Evolutionary conservation across 2,797 vertebrate species (phyloP), one percentile per base, ranked within the genome.

Genomic region (Lepus oiostolus): DNA sequence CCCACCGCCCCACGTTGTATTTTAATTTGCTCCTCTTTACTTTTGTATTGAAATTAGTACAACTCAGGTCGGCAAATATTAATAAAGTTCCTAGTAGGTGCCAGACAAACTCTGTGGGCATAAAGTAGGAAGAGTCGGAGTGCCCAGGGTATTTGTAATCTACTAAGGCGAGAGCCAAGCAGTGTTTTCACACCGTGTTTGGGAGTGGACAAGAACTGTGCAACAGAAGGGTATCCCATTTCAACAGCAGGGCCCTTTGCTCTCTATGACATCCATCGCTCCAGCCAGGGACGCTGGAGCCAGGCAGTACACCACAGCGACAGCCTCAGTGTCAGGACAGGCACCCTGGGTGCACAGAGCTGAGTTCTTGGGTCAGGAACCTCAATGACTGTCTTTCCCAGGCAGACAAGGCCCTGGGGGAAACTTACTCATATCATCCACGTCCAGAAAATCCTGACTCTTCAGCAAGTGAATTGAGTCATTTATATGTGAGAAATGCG

Each of bases 11-110:
- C 22, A 32, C 3, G 30, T 90, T 14, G 26, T 67, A 72, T 47
- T 92, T 62, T 85, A 71, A 82, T 85, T 54, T 76, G 60, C 6
- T n/a, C 75, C 28, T 67, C 28, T 71, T 93, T 89, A n/a, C 28
- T 84, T 79, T 93, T 76, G 42, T 47, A 54, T n/a, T 87, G 38
- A 62, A 87, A 92, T 80, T 28, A 60, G 16, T 71, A 67, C 35
- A 68, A 62, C 26, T 77, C 30, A 86, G 85, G 24, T 70, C 42
- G 52, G 70, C 12, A 32, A 87, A 42, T 22, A 17, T 16, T 35
- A 71, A 19, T 81, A 22, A 35, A 58, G 5, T 35, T 22, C 60
- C 67, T 70, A 71, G 42, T 70, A 2, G 7, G 67, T 47, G 5
- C 76, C 82, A 42, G 71, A 67, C 38, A 80, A 21, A 83, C 22